Percentiles rank a stretch among this genome's conserved stretches.
Evolutionary conservation across 1,140 invertebrate genomes (phyloP).

Genomic region (Lasioglossum albipes): DNA sequence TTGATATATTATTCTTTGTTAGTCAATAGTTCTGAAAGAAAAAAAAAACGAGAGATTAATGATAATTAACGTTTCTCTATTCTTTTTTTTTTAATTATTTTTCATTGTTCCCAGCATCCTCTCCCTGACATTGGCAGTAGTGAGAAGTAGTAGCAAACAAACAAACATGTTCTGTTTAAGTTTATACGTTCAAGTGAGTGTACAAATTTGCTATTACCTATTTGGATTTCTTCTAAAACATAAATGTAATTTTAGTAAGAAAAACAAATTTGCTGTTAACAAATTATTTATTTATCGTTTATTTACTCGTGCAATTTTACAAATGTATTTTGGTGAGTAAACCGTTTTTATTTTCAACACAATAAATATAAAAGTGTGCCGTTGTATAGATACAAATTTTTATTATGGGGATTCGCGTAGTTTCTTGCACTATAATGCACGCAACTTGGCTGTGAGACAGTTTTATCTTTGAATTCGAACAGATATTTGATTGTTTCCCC

Average conservation of each 20-base stretch:
- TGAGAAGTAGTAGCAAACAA: constrained; percentile 51
- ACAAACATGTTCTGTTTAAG: constrained; percentile 49
- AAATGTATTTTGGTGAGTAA: constrained; percentile 38
- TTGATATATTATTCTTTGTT: constrained; percentile 36
- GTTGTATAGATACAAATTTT: constrained; percentile 3
- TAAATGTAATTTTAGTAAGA: constrained; percentile 18
- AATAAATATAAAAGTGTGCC: constrained; percentile 9
- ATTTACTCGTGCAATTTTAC: constrained; percentile 31
- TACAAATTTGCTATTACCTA: constrained; percentile 47
- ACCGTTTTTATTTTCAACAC: not conserved
- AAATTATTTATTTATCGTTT: constrained; percentile 8
- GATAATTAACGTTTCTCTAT: constrained; percentile 39
- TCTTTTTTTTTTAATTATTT: constrained; percentile 60
- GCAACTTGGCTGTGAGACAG: not conserved
- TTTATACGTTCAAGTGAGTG: constrained; percentile 48
- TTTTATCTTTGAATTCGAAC: not conserved
- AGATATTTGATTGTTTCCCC: not conserved
- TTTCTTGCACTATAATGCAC: not conserved
- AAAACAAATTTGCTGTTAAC: constrained; percentile 23
- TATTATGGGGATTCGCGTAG: constrained; percentile 19
- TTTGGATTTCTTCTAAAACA: constrained; percentile 27
- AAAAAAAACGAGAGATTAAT: constrained; percentile 22
- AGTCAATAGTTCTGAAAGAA: constrained; percentile 36
- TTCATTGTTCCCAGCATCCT: constrained; percentile 59
- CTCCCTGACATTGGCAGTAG: constrained; percentile 57